These are phyloP conservation scores for Stegodyphus mimosarum DNA, from an alignment of 1,140 invertebrate species.

Conservation along the genomic window DNA sequence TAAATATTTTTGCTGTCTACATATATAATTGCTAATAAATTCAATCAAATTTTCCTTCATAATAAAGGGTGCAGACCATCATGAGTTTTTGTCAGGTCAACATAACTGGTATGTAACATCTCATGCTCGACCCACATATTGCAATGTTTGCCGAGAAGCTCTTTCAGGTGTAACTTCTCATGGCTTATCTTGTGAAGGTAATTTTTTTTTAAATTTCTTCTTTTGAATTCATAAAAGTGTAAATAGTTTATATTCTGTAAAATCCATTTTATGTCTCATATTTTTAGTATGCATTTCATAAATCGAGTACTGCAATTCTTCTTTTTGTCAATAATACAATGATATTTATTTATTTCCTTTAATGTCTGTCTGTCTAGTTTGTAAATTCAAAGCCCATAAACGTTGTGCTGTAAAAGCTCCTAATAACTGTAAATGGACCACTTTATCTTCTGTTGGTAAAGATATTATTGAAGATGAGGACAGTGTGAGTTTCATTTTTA, in stretches of 20 bases:
- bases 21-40: too few relatives aligned
- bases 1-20: too few relatives aligned
- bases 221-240: too few relatives aligned
- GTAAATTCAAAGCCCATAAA: constrained; percentile 97
- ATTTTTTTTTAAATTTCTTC: neutral
- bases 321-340: neutral
- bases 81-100: constrained; percentile 84
- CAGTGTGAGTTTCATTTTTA: constrained; percentile 75
- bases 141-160: constrained; percentile 94
- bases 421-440: constrained; percentile 97
- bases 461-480: constrained; percentile 93
- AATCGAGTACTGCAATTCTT: too few relatives aligned
- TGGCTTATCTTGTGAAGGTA: constrained; percentile 89
- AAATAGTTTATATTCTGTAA: too few relatives aligned
- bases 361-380: constrained; percentile 72
- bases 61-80: constrained; percentile 71
- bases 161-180: constrained; percentile 90
- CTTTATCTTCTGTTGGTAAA: constrained; percentile 89
- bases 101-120: constrained; percentile 95
- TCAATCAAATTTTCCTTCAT: neutral
- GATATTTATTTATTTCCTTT: neutral
- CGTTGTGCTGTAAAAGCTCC: constrained; percentile 89
- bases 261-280: too few relatives aligned
- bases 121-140: constrained; percentile 94
- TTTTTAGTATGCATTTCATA: too few relatives aligned